A percentile compares a stretch with the other conserved stretches of the same genome.
These are phyloP conservation scores for Diarsia dahlii DNA, from an alignment of 2,888 invertebrate species.

Conservation along the genomic window DNA sequence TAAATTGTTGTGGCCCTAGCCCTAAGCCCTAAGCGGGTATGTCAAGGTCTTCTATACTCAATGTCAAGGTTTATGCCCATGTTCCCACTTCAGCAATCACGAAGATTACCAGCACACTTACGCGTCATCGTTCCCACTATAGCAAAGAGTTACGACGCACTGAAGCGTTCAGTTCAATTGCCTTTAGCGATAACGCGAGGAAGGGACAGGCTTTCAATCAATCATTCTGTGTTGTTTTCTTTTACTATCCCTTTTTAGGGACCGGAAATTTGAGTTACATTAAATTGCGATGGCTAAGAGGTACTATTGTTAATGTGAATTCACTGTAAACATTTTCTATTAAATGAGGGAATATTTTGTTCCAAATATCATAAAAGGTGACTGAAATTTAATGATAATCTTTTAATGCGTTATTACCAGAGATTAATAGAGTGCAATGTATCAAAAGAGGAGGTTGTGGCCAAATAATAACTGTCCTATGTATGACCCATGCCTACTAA, in stretches of 20 bases:
- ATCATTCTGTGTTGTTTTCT: conserved; percentile 18
- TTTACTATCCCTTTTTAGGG: neutral
- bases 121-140: neutral
- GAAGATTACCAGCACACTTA: conserved; percentile 7
- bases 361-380: too few relatives aligned
- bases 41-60: neutral
- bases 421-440: too few relatives aligned
- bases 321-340: too few relatives aligned
- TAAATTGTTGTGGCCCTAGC: neutral
- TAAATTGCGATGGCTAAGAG: neutral
- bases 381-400: too few relatives aligned
- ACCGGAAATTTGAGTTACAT: neutral
- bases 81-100: conserved; percentile 3
- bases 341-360: too few relatives aligned
- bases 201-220: conserved; percentile 31
- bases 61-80: neutral
- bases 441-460: too few relatives aligned
- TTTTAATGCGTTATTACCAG: too few relatives aligned
- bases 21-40: neutral
- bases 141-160: conserved; percentile 26
- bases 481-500: too few relatives aligned
- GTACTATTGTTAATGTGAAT: neutral
- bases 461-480: too few relatives aligned
- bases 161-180: conserved; percentile 28
- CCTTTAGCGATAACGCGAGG: conserved; percentile 21